Evolutionary conservation across 92 coral and sea anemone genomes (phyloP), one percentile per base, ranked within the genome.

Genomic region (Desmophyllum pertusum): DNA sequence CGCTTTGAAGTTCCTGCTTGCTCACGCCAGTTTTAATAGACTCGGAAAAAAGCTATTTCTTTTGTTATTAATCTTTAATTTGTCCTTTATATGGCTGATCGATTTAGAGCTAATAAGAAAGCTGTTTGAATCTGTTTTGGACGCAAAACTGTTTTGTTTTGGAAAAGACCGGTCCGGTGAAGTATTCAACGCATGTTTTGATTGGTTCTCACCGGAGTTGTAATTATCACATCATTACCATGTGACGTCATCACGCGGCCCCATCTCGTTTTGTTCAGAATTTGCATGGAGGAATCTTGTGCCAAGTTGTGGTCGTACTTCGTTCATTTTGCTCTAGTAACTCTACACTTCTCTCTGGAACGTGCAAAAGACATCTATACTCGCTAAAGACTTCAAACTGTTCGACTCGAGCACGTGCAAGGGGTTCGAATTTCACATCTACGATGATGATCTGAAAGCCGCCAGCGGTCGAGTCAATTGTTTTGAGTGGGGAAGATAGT

Each of bases 221-320:
- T 38, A 48, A 63, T 84, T 73, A 53, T 83, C 72, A 83, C 67
- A 30, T 71, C 67, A 83, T 75, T 84, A 74, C 46, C 70, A 83
- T 62, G 74, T 84, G 87, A 84, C 87, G 87, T 84, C 87, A 84
- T 52, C 87, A 30, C 62, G 86, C 79, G 70, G 85, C 79, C 79
- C 86, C 68, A 41, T 82, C 79, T 72, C 78, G 70, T 37, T 61
- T 69, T 71, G 15, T 82, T 82, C 78, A 73, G 70, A 73, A 73
- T 82, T 82, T 70, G 70, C 86, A 82, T 82, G 79, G 50, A 38
- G 86, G 86, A 82, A 82, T 82, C 86, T 73, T 82, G 86, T 55
- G 78, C 55, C 71, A 72, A 82, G 21, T 51, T 41, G 53, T n/a
- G 67, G 36, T 51, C 33, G 70, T 31, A 38, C 53, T 73, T 72